phyloP scores from a whole-genome alignment of 30 jellyfish, hydroid and myxozoan genomes.

The Aurelia aurita complex sp. Pacific region DNA sequence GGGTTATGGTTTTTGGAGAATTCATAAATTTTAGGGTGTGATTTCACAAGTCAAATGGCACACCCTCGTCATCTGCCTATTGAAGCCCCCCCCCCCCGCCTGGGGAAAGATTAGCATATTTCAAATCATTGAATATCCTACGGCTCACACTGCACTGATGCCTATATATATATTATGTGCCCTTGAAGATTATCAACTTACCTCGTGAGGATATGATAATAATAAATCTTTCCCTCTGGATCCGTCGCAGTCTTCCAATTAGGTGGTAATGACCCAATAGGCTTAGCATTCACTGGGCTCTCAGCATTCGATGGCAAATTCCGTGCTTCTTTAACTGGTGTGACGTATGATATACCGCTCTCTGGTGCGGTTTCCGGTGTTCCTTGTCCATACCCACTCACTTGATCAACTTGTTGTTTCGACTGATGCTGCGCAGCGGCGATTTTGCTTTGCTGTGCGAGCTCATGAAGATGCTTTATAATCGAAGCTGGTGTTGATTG shows the following conservation, averaged over 20 bases:
- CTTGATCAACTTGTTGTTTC: slow-evolving; percentile 12
- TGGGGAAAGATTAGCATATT: no score
- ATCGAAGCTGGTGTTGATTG: slow-evolving; percentile 47
- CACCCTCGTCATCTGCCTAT: no score
- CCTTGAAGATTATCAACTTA: background rate
- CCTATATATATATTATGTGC: no score
- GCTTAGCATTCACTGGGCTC: slow-evolving; percentile 64
- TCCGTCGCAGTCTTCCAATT: slow-evolving; percentile 98
- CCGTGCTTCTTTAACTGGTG: slow-evolving; percentile 18
- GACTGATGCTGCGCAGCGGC: slow-evolving; percentile 24
- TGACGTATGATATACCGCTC: slow-evolving; percentile 34
- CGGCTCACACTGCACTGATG: no score
- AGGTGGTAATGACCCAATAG: slow-evolving; percentile 79
- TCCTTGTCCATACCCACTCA: background rate
- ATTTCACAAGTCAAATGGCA: no score
- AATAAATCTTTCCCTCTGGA: slow-evolving; percentile 93
- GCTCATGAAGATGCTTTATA: slow-evolving; percentile 56
- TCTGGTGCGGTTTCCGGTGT: slow-evolving; percentile 60
- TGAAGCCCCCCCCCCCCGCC: no score
- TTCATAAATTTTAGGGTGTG: no score
- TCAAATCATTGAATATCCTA: no score
- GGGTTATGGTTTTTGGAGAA: no score
- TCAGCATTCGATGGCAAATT: background rate
- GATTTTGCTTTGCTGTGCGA: slow-evolving; percentile 47
- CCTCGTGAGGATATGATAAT: slow-evolving; percentile 91